Evolutionary conservation across 2,797 vertebrate genomes (phyloP), one percentile per base, ranked within the genome.

Genomic region (Eulemur rubriventer): DNA sequence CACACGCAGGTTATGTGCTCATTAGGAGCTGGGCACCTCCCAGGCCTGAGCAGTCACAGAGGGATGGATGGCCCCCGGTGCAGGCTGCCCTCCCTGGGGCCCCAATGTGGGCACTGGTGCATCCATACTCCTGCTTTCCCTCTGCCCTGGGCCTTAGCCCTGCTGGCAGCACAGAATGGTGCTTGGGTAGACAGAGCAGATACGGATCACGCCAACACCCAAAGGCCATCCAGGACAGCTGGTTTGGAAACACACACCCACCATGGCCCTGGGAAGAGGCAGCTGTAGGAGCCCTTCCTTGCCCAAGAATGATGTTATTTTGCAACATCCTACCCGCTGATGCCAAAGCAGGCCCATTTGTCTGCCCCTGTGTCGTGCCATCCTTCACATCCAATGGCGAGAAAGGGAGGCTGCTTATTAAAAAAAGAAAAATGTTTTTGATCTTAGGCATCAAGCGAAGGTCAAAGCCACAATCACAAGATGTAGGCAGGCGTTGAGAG

Each of bases 401-500:
- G 79, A 93, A 63, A 88, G 63, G 11, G 35, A 55, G 55, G 7
- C 9, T 22, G 2, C 4, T 35, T 38, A 33, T 48, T 73, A 30
- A 48, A 63, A 70, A 30, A 1, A 17, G 38, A 57, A 57, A 33
- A 43, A 90, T 41, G 3, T 63, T 35, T 65, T 12, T 1, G 24
- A 48, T 17, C 38, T 4, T 14, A 24, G 0, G 2, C 46, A 52
- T 46, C 13, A 43, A 65, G n/a, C 41, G 20, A 88, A 92, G 72
- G 33, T 87, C 89, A 96, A 41, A 80, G 81, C n/a, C 48, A 72
- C 35, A 46, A 16, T n/a, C 26, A 48, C 41, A 50, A 46, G 41
- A 79, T 14, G 13, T 1, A 50, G 43, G 89, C 85, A 86, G 82
- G 63, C 20, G 4, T 86, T 48, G 41, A 96, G 94, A 96, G 96